Base-by-base conservation (phyloP, 2,113 vertebrate genomes). In the Ciconia maguari region DNA sequence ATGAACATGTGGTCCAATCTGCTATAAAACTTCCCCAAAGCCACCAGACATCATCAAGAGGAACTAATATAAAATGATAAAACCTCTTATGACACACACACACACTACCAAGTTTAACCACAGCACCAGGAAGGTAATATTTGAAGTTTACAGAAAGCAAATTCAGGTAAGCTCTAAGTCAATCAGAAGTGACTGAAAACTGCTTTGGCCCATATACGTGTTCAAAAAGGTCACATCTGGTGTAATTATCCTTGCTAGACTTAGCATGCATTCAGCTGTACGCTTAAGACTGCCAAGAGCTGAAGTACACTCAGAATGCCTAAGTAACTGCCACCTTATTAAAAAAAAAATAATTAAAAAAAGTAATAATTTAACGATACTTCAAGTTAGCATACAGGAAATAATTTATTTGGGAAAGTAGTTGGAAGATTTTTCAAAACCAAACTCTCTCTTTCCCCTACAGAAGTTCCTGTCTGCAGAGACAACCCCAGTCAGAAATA, bases 171-270 rank as follows among this genome's bases (percentile, higher is more conserved):
- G 97, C 94, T 88, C 77, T 74, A 95, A 98, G 95, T 97, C 97
- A 98, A 98, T 97, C 97, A 97, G 89, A 97, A 97, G 86, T 97
- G 96, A 97, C 96, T 97, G 97, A 95, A 97, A 97, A 93, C 82
- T 55, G 20, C 94, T 96, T 95, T 91, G 93, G 97, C 95, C 95
- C 97, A 98, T 98, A 98, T 90, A 84, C 26, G 3, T 94, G 91
- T 87, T 98, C 97, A 94, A 64, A 98, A 98, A 98, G 98, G 97
- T 98, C 97, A 98, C 97, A 98, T 97, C 94, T 97, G 94, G 93
- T 97, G 86, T 89, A 97, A 98, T 98, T 98, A 98, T 96, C 97
- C 95, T 96, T 96, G 94, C 97, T 97, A 97, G 96, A 94, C 97
- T 97, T 94, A 87, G 89, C 93, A 94, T 21, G 68, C 74, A 10